phyloP scores from a whole-genome alignment of 2,888 invertebrate genomes.

The Oligia fasciuncula region DNA sequence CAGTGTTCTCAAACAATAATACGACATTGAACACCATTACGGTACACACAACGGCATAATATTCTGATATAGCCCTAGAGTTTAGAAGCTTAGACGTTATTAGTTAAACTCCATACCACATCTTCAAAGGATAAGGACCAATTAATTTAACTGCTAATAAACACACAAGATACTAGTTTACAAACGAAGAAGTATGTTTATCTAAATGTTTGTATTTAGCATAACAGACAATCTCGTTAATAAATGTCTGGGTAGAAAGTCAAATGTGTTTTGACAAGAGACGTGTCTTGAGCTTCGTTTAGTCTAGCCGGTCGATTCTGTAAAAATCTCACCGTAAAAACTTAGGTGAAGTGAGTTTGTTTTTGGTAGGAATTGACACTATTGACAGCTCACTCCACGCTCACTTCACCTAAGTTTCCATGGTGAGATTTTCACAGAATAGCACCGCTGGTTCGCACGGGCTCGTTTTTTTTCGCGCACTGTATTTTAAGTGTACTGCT shows the following conservation, averaged over 20 bases:
- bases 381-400: no score
- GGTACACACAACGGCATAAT: not conserved
- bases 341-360: no score
- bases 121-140: not conserved
- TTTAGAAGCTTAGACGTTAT: no score
- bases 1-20: not conserved
- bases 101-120: not conserved
- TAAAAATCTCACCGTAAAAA: no score
- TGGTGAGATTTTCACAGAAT: no score
- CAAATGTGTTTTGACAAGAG: not conserved
- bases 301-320: no score
- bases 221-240: not conserved
- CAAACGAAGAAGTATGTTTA: not conserved
- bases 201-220: slow-evolving; percentile 16
- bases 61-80: not conserved
- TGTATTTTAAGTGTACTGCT: no score
- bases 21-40: not conserved
- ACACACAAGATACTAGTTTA: not conserved
- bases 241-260: not conserved
- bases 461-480: no score
- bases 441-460: no score
- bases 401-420: no score
- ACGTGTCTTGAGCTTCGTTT: not conserved
- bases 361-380: no score
- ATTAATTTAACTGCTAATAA: slow-evolving; percentile 1